phyloP scores from a whole-genome alignment of 2,888 invertebrate genomes.

The Zaprionus lineosus region DNA sequence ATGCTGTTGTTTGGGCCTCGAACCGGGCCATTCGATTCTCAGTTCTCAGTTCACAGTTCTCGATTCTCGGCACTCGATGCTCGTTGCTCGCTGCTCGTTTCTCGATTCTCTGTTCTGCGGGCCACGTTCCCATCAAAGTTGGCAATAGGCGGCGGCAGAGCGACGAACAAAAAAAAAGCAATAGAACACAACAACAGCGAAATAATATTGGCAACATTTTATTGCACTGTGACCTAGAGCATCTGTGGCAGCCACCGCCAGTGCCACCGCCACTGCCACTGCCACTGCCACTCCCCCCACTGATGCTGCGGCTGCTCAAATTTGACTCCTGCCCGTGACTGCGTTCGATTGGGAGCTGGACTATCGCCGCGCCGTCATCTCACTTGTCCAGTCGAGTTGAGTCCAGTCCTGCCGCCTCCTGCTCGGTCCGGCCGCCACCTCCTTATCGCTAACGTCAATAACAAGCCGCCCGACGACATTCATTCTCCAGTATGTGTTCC shows the following conservation, averaged over 20 bases:
- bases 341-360: slow-evolving; percentile 14
- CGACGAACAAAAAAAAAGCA: slow-evolving; percentile 29
- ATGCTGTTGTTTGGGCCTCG: slow-evolving; percentile 55
- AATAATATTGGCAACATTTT: slow-evolving; percentile 80
- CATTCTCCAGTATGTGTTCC: slow-evolving; percentile 22
- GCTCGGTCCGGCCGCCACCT: slow-evolving; percentile 36
- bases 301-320: slow-evolving; percentile 61
- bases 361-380: slow-evolving; percentile 60
- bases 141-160: slow-evolving; percentile 66
- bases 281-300: too few species aligned
- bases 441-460: slow-evolving; percentile 76
- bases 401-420: background rate
- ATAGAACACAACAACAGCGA: slow-evolving; percentile 63
- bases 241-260: slow-evolving; percentile 52
- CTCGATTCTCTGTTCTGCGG: slow-evolving; percentile 38
- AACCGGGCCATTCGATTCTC: slow-evolving; percentile 7
- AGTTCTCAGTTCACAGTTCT: too few species aligned
- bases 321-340: slow-evolving; percentile 56
- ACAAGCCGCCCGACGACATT: slow-evolving; percentile 56
- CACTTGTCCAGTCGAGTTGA: slow-evolving; percentile 12
- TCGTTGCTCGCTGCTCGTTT: slow-evolving; percentile 19
- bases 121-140: slow-evolving; percentile 69
- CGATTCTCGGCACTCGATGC: background rate
- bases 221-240: slow-evolving; percentile 76
- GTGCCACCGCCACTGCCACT: slow-evolving; percentile 37